Evolutionary conservation across 2,888 invertebrate species (phyloP).

Genomic region (Hyposoter dolosus): DNA sequence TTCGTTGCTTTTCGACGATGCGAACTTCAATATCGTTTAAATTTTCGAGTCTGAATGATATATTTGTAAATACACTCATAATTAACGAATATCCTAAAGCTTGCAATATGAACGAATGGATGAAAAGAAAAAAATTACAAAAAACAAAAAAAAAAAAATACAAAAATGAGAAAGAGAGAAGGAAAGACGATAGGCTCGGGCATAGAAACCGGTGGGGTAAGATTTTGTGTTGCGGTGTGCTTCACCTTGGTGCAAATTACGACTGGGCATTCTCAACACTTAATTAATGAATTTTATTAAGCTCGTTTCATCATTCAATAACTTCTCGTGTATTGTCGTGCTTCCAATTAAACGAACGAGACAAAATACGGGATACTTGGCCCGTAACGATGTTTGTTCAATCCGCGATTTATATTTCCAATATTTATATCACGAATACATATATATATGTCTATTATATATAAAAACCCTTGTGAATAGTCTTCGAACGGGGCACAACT

Average conservation of each 20-base stretch:
- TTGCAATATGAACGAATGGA: constrained; percentile 69
- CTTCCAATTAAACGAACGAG: constrained; percentile 70
- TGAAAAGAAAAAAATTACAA: constrained; percentile 1
- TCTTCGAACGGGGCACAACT: constrained; percentile 49
- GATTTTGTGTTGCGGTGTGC: constrained; percentile 40
- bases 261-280: constrained; percentile 69
- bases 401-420: constrained; percentile 47
- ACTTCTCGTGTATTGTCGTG: constrained; percentile 69
- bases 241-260: constrained; percentile 66
- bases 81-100: constrained; percentile 61
- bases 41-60: constrained; percentile 68
- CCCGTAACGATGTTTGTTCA: constrained; percentile 32
- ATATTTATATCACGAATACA: constrained; percentile 17
- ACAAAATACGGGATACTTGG: constrained; percentile 24
- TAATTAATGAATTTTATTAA: constrained; percentile 49
- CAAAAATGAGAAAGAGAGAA: neutral
- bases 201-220: constrained; percentile 41
- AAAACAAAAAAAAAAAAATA: neutral
- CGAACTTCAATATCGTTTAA: constrained; percentile 57
- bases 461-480: constrained; percentile 53
- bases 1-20: neutral
- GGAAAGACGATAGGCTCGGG: neutral
- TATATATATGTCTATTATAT: constrained; percentile 25
- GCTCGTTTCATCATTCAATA: constrained; percentile 36
- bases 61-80: constrained; percentile 33